A percentile compares a stretch with the other conserved stretches of the same genome.
phyloP scores from a whole-genome alignment of 2,888 invertebrate genomes.

The Dynastes grantii region DNA sequence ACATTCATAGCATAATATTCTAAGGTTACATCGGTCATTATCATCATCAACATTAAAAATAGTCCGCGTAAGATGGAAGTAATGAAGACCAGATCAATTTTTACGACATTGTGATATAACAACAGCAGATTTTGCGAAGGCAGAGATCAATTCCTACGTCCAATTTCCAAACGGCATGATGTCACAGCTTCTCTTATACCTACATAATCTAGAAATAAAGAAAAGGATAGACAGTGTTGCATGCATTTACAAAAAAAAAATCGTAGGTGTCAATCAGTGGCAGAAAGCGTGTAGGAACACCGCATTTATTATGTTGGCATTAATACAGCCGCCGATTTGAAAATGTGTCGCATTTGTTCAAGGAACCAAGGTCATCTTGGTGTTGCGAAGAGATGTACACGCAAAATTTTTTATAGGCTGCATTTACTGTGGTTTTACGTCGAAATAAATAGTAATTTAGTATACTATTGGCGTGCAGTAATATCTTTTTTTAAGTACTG shows the following conservation, averaged over 20 bases:
- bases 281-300: conserved; percentile 1
- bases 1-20: too few relatives aligned
- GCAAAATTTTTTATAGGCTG: background rate
- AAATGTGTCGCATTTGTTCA: conserved; percentile 2
- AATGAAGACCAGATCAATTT: background rate
- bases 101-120: background rate
- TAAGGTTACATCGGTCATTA: too few relatives aligned
- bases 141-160: background rate
- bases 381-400: too few relatives aligned
- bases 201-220: too few relatives aligned
- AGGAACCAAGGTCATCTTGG: background rate
- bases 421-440: background rate
- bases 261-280: background rate
- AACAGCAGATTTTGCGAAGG: background rate
- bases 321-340: background rate
- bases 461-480: too few relatives aligned
- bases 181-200: background rate
- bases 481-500: background rate
- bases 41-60: conserved; percentile 13
- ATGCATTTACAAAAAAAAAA: background rate
- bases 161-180: background rate
- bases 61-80: background rate
- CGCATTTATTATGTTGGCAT: too few relatives aligned
- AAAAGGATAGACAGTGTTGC: too few relatives aligned
- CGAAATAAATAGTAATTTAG: too few relatives aligned